Evolutionary conservation across 2,888 invertebrate species (phyloP).

Genomic region (Xiphydria camelus): DNA sequence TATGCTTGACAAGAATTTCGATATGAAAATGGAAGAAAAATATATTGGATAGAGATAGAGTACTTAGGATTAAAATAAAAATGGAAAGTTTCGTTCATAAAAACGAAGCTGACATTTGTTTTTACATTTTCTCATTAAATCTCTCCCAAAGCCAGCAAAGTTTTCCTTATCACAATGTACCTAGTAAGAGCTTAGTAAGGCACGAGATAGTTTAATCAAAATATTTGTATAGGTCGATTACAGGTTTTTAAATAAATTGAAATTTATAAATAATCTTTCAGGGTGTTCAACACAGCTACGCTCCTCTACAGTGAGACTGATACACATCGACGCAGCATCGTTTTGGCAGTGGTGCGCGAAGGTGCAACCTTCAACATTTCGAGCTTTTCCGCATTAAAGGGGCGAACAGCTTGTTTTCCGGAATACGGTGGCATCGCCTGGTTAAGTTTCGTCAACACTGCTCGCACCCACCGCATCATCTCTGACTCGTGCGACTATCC

Average conservation of each 20-base stretch:
- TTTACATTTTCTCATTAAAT: no score
- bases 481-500: constrained; percentile 65
- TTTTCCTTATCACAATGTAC: no score
- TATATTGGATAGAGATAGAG: no score
- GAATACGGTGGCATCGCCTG: constrained; percentile 71
- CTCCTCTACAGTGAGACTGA: constrained; percentile 66
- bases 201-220: no score
- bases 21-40: no score
- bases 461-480: constrained; percentile 60
- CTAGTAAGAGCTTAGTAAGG: no score
- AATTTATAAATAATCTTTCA: constrained; percentile 39
- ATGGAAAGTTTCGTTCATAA: no score
- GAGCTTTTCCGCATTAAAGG: constrained; percentile 62
- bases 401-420: constrained; percentile 67
- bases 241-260: constrained; percentile 6
- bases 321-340: constrained; percentile 59
- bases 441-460: constrained; percentile 65
- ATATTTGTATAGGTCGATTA: not conserved
- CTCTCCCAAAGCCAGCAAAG: no score
- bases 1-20: not conserved
- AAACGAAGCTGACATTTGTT: no score
- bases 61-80: no score
- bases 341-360: constrained; percentile 62
- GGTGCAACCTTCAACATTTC: constrained; percentile 43
- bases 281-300: constrained; percentile 63